Percentiles rank a stretch among this genome's conserved stretches.
Evolutionary conservation across 2,888 invertebrate species (phyloP).

Genomic region (Orthonevra nobilis): DNA sequence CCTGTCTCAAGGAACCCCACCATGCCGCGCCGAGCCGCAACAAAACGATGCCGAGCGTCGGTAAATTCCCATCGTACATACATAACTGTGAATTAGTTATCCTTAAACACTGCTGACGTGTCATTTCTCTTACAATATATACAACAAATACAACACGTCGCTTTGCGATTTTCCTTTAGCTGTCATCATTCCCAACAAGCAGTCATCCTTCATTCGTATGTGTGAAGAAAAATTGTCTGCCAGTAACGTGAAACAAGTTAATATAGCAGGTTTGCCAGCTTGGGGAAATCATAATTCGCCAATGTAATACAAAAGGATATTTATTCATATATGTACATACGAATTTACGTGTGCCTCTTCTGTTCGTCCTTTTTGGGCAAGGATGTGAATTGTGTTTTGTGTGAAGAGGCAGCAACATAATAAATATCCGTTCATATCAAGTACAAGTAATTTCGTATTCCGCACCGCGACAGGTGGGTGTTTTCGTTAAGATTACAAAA

Average conservation of each 20-base stretch:
- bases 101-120: constrained; percentile 55
- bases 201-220: neutral
- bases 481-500: constrained; percentile 3
- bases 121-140: constrained; percentile 20
- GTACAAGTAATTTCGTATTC: constrained; percentile 8
- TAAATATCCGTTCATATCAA: constrained; percentile 38
- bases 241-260: constrained; percentile 51
- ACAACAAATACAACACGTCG: constrained; percentile 21
- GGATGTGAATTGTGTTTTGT: neutral
- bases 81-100: constrained; percentile 49
- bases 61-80: constrained; percentile 16
- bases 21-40: neutral
- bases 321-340: constrained; percentile 3
- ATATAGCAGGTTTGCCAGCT: constrained; percentile 21
- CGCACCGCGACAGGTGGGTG: constrained; percentile 39
- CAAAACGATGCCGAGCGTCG: constrained; percentile 14
- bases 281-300: constrained; percentile 47
- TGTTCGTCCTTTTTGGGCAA: neutral
- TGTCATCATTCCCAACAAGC: constrained; percentile 28
- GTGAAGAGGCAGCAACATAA: constrained; percentile 24
- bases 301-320: constrained; percentile 14
- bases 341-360: too few species aligned
- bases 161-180: constrained; percentile 13
- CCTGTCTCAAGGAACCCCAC: neutral
- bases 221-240: constrained; percentile 9